Conservation (phyloP, 1,140 invertebrate genomes). For the Belonocnema kinseyi region DNA sequence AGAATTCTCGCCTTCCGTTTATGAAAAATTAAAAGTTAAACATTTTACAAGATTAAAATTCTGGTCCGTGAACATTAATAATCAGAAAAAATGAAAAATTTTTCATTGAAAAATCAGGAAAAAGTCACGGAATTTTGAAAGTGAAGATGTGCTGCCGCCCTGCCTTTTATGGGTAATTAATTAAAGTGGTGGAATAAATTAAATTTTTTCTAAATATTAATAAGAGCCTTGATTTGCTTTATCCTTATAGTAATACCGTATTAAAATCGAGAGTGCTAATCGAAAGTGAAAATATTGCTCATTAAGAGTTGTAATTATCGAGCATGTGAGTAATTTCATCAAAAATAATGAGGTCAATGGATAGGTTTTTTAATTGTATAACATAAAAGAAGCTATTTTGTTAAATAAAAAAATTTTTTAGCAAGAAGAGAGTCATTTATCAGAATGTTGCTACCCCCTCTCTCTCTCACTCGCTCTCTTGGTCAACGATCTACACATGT, state of each 20-base stretch:
- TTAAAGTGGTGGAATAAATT: background rate
- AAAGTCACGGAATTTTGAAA: no score
- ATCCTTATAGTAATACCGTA: conserved; percentile 23
- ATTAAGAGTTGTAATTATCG: conserved; percentile 3
- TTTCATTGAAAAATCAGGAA: no score
- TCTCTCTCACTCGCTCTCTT: no score
- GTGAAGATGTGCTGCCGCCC: no score
- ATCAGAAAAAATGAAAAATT: no score
- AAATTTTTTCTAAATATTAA: background rate
- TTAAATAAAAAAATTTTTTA: background rate
- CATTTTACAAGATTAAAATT: no score
- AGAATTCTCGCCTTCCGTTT: no score
- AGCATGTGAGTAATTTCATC: background rate
- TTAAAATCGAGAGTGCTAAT: background rate
- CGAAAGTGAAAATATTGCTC: conserved; percentile 28
- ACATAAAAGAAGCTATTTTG: background rate
- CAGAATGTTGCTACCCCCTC: no score
- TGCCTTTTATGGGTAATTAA: background rate
- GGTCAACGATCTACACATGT: no score
- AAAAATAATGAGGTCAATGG: background rate
- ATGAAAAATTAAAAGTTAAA: no score
- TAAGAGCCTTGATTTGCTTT: conserved; percentile 31
- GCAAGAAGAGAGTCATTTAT: no score
- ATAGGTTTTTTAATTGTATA: background rate
- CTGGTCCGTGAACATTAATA: no score